Base-by-base conservation (phyloP, 2,113 vertebrate genomes). In the Seriola dumerili region DNA sequence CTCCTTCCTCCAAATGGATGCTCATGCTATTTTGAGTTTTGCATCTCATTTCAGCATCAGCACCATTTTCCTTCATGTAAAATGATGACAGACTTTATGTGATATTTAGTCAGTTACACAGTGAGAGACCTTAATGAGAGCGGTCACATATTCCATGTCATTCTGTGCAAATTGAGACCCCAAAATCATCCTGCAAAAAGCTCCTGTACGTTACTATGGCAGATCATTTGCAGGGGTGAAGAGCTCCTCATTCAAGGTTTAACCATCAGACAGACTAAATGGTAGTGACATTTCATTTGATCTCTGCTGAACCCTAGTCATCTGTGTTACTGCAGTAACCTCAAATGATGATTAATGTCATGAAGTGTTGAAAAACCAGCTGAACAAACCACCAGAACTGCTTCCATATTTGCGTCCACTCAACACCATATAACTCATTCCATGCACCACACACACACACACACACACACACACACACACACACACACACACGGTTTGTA, bases 401-500 rank as follows among this genome's bases (percentile, higher is more conserved):
- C 75, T 61, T 76, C 69, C 58, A 82, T 84, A 17, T 76, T 62
- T 73, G 61, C 36, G 55, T 69, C 57, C 48, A 70, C 19, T 57
- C 62, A 76, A 16, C 63, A 25, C 62, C 54, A 62, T 38, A 42
- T 50, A 85, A 70, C 32, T 65, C 69, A 80, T 76, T 23, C 75
- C 70, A 72, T 23, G 10, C 52, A 81, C 29, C 59, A 36, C 44
- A 54, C 17, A 68, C 44, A 14, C 17, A 55, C 58, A 81, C 77
- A 73, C 55, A 67, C 61, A 78, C 34, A 65, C 29, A 44, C 34
- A 77, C 44, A 68, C 32, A 64, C 44, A 78, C 44, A 68, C 58
- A 81, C 77, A 73, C 55, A 67, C 61, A 78, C 34, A 65, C 25
- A 80, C 32, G 80, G 23, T 75, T 78, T 50, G 40, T 19, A 29